A percentile compares a stretch with the other conserved stretches of the same genome.
These are phyloP conservation scores for Spodoptera litura DNA, from an alignment of 1,140 invertebrate genomes.

Conservation along the genomic window DNA sequence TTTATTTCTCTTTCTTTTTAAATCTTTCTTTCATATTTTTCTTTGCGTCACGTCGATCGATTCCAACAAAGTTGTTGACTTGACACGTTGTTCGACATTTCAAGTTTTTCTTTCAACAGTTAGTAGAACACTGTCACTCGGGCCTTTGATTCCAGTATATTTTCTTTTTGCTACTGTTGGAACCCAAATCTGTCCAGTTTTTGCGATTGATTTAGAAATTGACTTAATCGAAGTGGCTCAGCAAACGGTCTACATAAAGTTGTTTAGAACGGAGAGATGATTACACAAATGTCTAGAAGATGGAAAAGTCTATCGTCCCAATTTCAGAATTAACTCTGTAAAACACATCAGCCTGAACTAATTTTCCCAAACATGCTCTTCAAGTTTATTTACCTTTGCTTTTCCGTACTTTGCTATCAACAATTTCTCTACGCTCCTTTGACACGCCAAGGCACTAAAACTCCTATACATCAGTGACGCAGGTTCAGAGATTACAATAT, in stretches of 20 bases:
- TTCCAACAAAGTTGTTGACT: constrained; percentile 1
- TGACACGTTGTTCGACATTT: not conserved
- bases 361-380: too few species aligned
- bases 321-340: too few species aligned
- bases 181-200: not conserved
- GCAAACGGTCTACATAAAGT: too few species aligned
- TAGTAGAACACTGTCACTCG: constrained; percentile 6
- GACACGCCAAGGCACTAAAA: not conserved
- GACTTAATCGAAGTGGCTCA: too few species aligned
- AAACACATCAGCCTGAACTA: too few species aligned
- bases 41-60: constrained; percentile 1
- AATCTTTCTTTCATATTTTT: constrained; percentile 17
- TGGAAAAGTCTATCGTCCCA: too few species aligned
- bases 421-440: not conserved
- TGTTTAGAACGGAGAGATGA: too few species aligned
- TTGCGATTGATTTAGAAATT: too few species aligned
- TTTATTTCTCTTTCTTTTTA: constrained; percentile 35
- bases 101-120: constrained; percentile 10
- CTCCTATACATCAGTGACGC: constrained; percentile 1
- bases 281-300: too few species aligned
- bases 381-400: not conserved
- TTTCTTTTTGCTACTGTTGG: not conserved
- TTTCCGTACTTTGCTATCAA: not conserved
- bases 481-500: constrained; percentile 25
- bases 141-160: not conserved